Percentiles rank a stretch among this genome's conserved stretches.
Evolutionary conservation across 2,797 vertebrate genomes (phyloP).

Genomic region (Catostomus latipinnis): DNA sequence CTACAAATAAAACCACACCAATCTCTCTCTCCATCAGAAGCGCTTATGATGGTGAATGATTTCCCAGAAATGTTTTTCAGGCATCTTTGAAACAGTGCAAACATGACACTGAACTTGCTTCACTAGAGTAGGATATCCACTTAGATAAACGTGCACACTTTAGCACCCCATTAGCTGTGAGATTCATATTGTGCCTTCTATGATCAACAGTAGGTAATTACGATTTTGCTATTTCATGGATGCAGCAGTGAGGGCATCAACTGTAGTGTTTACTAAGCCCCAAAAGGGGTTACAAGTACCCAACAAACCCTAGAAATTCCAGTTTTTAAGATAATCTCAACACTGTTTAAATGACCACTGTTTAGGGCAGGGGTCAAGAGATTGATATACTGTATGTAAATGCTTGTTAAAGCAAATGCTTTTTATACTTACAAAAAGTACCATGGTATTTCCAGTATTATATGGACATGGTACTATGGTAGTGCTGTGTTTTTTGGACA

Average conservation of each 20-base stretch:
- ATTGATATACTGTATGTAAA: too few relatives aligned
- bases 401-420: too few relatives aligned
- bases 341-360: too few relatives aligned
- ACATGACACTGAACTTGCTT: slow-evolving; percentile 41
- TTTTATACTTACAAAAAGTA: neutral
- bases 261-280: too few relatives aligned
- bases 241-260: neutral
- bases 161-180: neutral
- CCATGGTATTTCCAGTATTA: neutral
- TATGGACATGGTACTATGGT: neutral
- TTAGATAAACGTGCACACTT: neutral
- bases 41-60: neutral
- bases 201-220: neutral
- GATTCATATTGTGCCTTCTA: neutral
- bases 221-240: neutral
- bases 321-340: too few relatives aligned
- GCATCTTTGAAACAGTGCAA: slow-evolving; percentile 20
- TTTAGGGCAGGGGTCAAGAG: too few relatives aligned
- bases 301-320: too few relatives aligned
- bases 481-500: too few relatives aligned
- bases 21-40: slow-evolving; percentile 23
- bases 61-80: slow-evolving; percentile 16
- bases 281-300: too few relatives aligned
- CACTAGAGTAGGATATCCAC: neutral
- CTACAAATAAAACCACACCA: slow-evolving; percentile 15